Evolutionary conservation across 2,113 vertebrate genomes (phyloP).

Genomic region (Pangasianodon hypophthalmus): DNA sequence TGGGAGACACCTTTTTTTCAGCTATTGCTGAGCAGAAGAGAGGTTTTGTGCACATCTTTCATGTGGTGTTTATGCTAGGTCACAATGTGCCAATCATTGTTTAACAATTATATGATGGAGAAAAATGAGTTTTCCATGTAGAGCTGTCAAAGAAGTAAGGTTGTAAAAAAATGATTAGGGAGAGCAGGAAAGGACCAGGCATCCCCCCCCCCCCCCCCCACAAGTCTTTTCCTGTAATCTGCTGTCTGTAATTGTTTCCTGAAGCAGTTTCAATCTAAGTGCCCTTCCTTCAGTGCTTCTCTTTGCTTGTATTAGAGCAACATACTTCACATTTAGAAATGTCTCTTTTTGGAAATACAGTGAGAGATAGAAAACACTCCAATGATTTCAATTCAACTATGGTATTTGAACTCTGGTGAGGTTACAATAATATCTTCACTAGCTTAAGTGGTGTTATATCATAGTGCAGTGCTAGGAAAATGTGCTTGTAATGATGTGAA

Average conservation of each 20-base stretch:
- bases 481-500: neutral
- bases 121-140: neutral
- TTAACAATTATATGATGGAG: neutral
- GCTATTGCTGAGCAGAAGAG: constrained; percentile 19
- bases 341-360: too few species aligned
- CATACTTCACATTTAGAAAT: neutral
- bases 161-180: neutral
- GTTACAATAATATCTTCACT: neutral
- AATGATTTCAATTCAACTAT: neutral
- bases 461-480: neutral
- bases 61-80: constrained; percentile 29
- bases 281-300: neutral
- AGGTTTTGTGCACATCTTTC: constrained; percentile 1
- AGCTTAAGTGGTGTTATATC: too few species aligned
- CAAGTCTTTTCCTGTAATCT: constrained; percentile 7
- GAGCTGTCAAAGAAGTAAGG: constrained; percentile 1
- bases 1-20: constrained; percentile 32
- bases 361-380: neutral
- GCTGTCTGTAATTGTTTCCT: constrained; percentile 19
- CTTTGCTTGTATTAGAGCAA: neutral
- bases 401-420: neutral
- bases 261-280: constrained; percentile 3
- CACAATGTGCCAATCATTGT: constrained; percentile 4
- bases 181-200: constrained; percentile 4
- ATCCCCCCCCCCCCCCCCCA: too few species aligned